Base-by-base conservation (phyloP, 1,140 invertebrate species). In the Parapsyche elsis region DNA sequence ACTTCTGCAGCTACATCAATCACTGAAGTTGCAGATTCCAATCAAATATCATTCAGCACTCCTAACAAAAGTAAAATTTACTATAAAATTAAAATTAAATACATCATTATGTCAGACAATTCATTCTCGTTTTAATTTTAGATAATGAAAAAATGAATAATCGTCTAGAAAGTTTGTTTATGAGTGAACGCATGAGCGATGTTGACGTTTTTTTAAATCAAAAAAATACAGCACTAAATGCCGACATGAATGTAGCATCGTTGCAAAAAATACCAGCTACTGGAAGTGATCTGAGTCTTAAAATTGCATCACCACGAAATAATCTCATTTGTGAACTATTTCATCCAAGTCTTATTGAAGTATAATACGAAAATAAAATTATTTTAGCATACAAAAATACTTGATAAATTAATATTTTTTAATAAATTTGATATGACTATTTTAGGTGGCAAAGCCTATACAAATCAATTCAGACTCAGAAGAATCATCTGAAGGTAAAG, bases 241-340 rank as follows among this genome's bases (percentile, higher is more conserved):
- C 86, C 19, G 86, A 89, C 19, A 80, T 83, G 7, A 87, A 82
- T 53, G 49, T 80, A 67, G 67, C 49, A 1, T 44, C 53, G 21
- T 26, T 71, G 0, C 53, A 67, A 9, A 76, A 79, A 79, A 49
- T 67, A 14, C 12, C 64, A 19, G 38, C 16, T 16, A 67, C 49
- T n/a, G 79, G 79, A 5, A 78, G 79, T 30, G 79, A 80, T 14
- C 19, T 80, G 14, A 80, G 79, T 53, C 30, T 80, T 1, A 87
- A 88, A 53, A 86, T 89, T 59, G n/a, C 86, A 5, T 87, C 85
- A 0, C 84, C 86, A 4, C 86, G 90, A 24, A 88, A 88, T 21
- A 91, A 91, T 83, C 81, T 91, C 12, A 83, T 92, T 16, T 89
- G 89, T 61, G 91, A 92, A 78, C 86, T 92, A 7, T 90, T 92